Conservation (phyloP, 2,888 invertebrate genomes). For the Colletes collaris region DNA sequence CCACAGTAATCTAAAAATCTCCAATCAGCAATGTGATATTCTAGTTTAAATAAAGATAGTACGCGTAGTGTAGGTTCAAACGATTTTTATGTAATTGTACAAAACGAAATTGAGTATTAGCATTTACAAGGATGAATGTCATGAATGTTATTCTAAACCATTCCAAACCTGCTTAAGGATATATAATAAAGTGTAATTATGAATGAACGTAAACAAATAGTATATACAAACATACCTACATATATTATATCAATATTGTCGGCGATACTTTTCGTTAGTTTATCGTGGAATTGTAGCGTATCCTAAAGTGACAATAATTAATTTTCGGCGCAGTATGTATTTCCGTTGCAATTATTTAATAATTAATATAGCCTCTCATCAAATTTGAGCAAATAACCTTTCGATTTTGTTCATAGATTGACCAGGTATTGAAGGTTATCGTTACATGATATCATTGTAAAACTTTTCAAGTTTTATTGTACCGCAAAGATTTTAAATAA, state of each 20-base stretch:
- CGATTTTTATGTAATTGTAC: conserved; percentile 1
- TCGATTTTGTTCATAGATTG: conserved; percentile 1
- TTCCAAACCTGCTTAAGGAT: conserved; percentile 7
- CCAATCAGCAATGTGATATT: conserved; percentile 21
- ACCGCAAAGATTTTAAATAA: not conserved
- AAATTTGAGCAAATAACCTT: not conserved
- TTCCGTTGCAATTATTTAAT: conserved; percentile 11
- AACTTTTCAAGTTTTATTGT: not conserved
- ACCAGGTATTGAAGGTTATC: conserved; percentile 20
- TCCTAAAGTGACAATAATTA: conserved; percentile 24
- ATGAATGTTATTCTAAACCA: conserved; percentile 1
- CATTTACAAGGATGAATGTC: conserved; percentile 28
- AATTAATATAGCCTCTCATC: not conserved
- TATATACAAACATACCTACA: too few species aligned
- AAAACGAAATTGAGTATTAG: conserved; percentile 8
- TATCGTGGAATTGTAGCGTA: not conserved
- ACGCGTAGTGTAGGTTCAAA: not conserved
- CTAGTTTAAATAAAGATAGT: conserved; percentile 16
- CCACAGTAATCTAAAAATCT: not conserved
- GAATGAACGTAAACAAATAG: conserved; percentile 32
- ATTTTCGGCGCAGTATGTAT: conserved; percentile 3
- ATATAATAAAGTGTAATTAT: conserved; percentile 9
- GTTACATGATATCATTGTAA: not conserved
- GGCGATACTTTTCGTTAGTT: conserved; percentile 6
- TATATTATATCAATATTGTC: not conserved